Percentiles rank a stretch among this genome's conserved stretches.
Conservation (phyloP, 2,888 invertebrate species). For the Elaeidobius kamerunicus region DNA sequence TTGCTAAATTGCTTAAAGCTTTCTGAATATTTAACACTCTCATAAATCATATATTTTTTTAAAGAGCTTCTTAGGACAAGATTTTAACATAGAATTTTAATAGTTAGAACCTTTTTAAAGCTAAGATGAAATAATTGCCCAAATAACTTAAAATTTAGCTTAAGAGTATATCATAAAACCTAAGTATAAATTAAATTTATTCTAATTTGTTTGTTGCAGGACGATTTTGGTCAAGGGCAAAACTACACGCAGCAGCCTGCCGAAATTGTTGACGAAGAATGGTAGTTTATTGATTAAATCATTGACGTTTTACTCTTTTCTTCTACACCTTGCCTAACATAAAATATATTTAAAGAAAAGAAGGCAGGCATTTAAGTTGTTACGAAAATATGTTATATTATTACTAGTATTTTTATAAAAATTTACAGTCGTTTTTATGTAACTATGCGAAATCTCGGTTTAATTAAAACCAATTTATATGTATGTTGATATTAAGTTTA, state of each 20-base stretch:
- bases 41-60: no score
- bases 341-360: no score
- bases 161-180: no score
- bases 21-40: no score
- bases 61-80: no score
- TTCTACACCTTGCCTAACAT: neutral
- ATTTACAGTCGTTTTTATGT: neutral
- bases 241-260: constrained; percentile 39
- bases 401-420: neutral
- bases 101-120: no score
- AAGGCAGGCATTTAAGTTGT: neutral
- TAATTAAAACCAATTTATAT: neutral
- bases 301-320: neutral
- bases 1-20: no score
- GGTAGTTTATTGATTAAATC: constrained; percentile 46
- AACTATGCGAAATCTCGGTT: constrained; percentile 1
- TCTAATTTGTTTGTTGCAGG: constrained; percentile 34
- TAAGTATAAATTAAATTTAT: constrained; percentile 1
- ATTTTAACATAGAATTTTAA: no score
- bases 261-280: constrained; percentile 56
- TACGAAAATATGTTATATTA: neutral
- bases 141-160: no score
- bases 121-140: no score
- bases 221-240: constrained; percentile 40
- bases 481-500: constrained; percentile 12